phyloP scores from a whole-genome alignment of 2,888 invertebrate genomes.

The Micropterix aruncella region DNA sequence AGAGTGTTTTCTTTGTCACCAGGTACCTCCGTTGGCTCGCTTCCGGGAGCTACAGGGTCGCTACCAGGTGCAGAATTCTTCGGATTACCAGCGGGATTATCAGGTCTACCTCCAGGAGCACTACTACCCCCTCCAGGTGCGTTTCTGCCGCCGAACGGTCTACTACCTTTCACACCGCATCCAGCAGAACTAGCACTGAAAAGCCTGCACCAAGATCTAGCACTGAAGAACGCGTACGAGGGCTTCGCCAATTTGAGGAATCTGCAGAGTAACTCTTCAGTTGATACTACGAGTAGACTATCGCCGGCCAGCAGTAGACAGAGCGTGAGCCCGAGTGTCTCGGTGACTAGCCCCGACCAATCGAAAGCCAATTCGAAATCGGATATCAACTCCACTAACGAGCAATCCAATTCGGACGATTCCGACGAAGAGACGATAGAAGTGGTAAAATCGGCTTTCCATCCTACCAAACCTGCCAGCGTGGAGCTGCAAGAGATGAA shows the following conservation, averaged over 20 bases:
- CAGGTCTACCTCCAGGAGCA: slow-evolving; percentile 27
- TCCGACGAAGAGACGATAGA: slow-evolving; percentile 62
- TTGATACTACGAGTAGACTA: slow-evolving; percentile 32
- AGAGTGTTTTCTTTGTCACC: slow-evolving; percentile 22
- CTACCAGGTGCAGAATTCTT: slow-evolving; percentile 32
- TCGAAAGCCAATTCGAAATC: slow-evolving; percentile 41
- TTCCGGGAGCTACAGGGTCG: slow-evolving; percentile 24
- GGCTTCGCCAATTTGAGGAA: slow-evolving; percentile 24
- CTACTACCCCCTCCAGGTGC: slow-evolving; percentile 42
- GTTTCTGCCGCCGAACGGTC: slow-evolving; percentile 38
- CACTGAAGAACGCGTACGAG: slow-evolving; percentile 42
- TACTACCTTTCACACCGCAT: slow-evolving; percentile 39
- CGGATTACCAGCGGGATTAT: slow-evolving; percentile 29
- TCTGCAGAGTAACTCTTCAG: slow-evolving; percentile 31
- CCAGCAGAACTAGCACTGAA: slow-evolving; percentile 36
- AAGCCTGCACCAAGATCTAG: slow-evolving; percentile 31
- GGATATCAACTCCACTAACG: slow-evolving; percentile 48
- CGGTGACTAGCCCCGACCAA: slow-evolving; percentile 31
- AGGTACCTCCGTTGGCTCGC: slow-evolving; percentile 30
- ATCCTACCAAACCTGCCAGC: slow-evolving; percentile 48
- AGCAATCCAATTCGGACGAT: slow-evolving; percentile 44
- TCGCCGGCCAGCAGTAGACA: slow-evolving; percentile 42
- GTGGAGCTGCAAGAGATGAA: slow-evolving; percentile 37
- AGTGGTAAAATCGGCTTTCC: slow-evolving; percentile 62
- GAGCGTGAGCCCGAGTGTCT: slow-evolving; percentile 35